Evolutionary conservation across 2,888 invertebrate species (phyloP).

Genomic region (Kryphioiulus occultus): DNA sequence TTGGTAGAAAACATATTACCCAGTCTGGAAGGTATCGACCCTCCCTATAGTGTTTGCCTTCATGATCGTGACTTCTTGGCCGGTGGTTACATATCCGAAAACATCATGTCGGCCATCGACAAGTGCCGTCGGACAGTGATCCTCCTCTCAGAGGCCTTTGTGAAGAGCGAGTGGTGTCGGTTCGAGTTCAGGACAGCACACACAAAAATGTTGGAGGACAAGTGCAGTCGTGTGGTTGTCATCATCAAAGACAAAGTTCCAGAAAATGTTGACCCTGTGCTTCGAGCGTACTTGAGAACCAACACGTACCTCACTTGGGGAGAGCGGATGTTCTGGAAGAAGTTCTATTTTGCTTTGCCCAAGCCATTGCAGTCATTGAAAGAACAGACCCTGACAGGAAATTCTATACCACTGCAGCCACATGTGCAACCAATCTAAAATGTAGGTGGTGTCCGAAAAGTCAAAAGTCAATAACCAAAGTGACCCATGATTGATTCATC

Average conservation of each 20-base stretch:
- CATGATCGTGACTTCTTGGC: conserved; percentile 59
- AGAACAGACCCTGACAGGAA: background rate
- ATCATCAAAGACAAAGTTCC: conserved; percentile 59
- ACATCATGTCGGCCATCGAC: conserved; percentile 57
- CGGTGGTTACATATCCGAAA: conserved; percentile 58
- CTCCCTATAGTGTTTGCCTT: conserved; percentile 55
- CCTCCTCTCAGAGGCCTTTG: conserved; percentile 56
- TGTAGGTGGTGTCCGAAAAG: no score
- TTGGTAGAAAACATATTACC: conserved; percentile 55
- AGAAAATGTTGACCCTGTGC: conserved; percentile 56
- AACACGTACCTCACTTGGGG: conserved; percentile 57
- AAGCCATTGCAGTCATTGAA: background rate
- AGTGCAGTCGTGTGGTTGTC: conserved; percentile 58
- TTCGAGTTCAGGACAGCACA: conserved; percentile 57
- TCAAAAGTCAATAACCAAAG: no score
- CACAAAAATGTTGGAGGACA: conserved; percentile 57
- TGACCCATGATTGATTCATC: no score
- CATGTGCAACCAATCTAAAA: no score
- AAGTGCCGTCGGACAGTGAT: conserved; percentile 57
- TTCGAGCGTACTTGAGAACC: conserved; percentile 57
- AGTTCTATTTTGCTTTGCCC: conserved; percentile 57
- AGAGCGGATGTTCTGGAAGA: conserved; percentile 58
- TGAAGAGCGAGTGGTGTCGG: conserved; percentile 58
- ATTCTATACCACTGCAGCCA: no score
- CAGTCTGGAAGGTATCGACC: conserved; percentile 55